Evolutionary conservation across 92 coral and sea anemone genomes (phyloP).

Genomic region (Paragorgia papillata): DNA sequence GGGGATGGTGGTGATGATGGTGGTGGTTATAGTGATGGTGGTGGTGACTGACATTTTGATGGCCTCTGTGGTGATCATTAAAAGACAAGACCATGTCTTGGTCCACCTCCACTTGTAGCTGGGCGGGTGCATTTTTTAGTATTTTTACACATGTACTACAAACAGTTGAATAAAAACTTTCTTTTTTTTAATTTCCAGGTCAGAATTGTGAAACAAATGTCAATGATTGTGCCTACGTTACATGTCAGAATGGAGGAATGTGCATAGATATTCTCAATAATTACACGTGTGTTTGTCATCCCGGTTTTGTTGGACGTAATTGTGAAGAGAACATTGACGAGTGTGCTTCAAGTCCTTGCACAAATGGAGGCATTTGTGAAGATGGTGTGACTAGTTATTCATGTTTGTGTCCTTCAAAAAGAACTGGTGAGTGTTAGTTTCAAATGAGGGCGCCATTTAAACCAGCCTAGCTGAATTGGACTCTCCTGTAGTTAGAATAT

Average conservation of each 20-base stretch:
- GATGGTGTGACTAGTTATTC: constrained; percentile 10
- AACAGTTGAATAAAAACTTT: constrained; percentile 46
- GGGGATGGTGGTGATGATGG: no score
- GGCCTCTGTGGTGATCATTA: no score
- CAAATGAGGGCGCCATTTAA: no score
- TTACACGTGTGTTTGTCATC: constrained; percentile 66
- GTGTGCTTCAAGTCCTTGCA: constrained; percentile 41
- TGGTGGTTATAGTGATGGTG: no score
- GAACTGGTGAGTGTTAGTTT: constrained; percentile 23
- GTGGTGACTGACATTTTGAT: no score
- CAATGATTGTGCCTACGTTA: constrained; percentile 73
- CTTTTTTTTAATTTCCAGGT: constrained; percentile 69
- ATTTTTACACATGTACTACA: no score
- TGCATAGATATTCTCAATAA: constrained; percentile 62
- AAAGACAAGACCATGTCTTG: no score
- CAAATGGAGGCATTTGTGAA: constrained; percentile 11
- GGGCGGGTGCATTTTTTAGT: no score
- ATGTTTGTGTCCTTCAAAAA: constrained; percentile 10
- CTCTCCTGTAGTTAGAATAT: no score
- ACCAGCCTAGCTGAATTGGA: no score
- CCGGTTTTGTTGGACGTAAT: constrained; percentile 63
- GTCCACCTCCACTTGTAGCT: no score
- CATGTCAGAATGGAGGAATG: constrained; percentile 67
- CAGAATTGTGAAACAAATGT: constrained; percentile 68
- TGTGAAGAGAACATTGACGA: constrained; percentile 72